Percentiles rank a stretch among this genome's conserved stretches.
phyloP scores from a whole-genome alignment of 1,140 invertebrate genomes.

The Leptonema lineaticorne region DNA sequence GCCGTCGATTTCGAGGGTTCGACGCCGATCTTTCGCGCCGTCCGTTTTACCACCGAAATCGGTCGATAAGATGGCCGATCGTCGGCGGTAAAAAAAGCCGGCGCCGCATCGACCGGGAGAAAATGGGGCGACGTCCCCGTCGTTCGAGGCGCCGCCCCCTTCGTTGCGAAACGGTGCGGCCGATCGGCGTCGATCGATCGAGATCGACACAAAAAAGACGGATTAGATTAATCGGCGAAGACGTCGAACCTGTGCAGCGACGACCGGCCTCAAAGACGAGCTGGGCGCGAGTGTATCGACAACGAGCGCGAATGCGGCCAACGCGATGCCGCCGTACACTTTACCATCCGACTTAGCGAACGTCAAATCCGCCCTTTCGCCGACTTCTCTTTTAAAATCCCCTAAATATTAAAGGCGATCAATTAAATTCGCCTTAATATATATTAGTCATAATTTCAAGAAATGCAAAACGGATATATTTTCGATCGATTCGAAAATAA shows the following conservation, averaged over 20 bases:
- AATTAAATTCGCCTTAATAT: no score
- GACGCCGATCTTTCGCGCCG: not conserved
- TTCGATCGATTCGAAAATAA: no score
- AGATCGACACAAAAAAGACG: not conserved
- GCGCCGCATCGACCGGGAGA: not conserved
- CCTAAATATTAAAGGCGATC: no score
- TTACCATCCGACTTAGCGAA: not conserved
- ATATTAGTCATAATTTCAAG: no score
- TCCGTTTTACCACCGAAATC: no score
- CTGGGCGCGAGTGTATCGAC: conserved; percentile 21
- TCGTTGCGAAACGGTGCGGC: not conserved
- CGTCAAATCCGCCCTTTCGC: not conserved
- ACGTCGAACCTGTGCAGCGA: conserved; percentile 6
- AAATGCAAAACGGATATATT: no score
- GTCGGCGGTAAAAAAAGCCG: not conserved
- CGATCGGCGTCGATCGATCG: not conserved
- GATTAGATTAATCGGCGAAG: conserved; percentile 2
- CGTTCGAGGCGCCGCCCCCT: not conserved
- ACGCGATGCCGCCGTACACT: not conserved
- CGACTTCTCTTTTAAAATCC: no score
- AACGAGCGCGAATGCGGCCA: not conserved
- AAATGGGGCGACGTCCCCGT: not conserved
- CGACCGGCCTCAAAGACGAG: conserved; percentile 7
- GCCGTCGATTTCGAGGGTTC: not conserved
- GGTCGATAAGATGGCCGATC: no score